Base-by-base conservation (phyloP, 2,113 vertebrate species). In the Cynopterus brachyotis region DNA sequence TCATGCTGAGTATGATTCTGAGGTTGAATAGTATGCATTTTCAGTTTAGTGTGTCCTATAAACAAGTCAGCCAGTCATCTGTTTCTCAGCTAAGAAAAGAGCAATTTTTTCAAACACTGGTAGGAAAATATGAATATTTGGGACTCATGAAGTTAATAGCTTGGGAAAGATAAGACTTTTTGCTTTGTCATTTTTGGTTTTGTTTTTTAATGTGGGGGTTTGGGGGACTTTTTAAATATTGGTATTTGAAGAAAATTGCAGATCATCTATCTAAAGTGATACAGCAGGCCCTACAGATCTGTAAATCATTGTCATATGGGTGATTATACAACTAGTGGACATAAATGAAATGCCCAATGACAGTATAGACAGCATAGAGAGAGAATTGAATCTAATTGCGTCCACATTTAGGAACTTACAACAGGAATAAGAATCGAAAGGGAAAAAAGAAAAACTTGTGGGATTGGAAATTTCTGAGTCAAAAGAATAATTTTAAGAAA, bases 21-120 rank as follows among this genome's bases (percentile, higher is more conserved):
- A 6, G 57, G 0, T 35, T 85, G 90, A 57, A 50, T 15, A 45
- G 30, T 32, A 30, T 3, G 10, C 30, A 19, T 73, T 82, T 91
- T 69, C 81, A 37, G 50, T 66, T 64, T 64, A 88, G 17, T 24
- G 57, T 37, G 40, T 40, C 72, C 66, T 82, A 0, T 89, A 75
- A 80, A 92, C 67, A 90, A 84, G 78, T 72, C 45, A 91, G 8
- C 22, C 50, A 16, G 19, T 92, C 57, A 79, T 95, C 20, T 67
- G 35, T 70, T 95, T 90, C 35, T 94, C 79, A 94, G 72, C 24
- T 47, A 75, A 92, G 42, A n/a, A 69, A 94, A 95, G 42, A 91
- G 32, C 42, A 82, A 89, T 70, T 70, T 94, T 64, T 80, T 35
- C 50, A 64, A 97, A 93, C 37, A 83, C 0, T 19, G 19, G 67